Evolutionary conservation across 2,888 invertebrate genomes (phyloP).

Genomic region (Tolmerus cingulatus): DNA sequence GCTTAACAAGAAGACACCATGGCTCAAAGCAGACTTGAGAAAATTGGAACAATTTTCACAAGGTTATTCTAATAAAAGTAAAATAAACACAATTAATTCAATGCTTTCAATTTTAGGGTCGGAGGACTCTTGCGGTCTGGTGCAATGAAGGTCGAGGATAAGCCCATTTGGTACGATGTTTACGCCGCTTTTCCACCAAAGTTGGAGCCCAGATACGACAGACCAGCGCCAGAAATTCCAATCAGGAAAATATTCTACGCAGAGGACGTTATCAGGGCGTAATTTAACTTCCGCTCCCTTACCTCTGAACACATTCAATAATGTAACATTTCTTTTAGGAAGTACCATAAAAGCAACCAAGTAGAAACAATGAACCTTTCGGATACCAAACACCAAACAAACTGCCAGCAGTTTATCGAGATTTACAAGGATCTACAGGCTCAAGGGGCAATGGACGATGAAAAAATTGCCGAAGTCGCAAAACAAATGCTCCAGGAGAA

Average conservation of each 20-base stretch:
- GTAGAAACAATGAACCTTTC: conserved; percentile 67
- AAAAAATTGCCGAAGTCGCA: conserved; percentile 65
- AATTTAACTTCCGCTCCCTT: conserved; percentile 54
- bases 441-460: conserved; percentile 67
- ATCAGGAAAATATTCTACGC: conserved; percentile 79
- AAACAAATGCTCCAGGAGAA: conserved; percentile 59
- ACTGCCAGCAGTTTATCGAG: conserved; percentile 70
- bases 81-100: neutral
- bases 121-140: conserved; percentile 81
- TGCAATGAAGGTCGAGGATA: conserved; percentile 80
- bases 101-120: conserved; percentile 64
- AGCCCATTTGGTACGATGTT: conserved; percentile 92
- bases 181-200: conserved; percentile 91
- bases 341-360: conserved; percentile 71
- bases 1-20: conserved; percentile 58
- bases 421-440: conserved; percentile 69
- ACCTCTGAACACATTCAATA: neutral
- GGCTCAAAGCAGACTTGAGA: conserved; percentile 76
- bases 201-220: conserved; percentile 79
- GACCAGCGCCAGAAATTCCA: conserved; percentile 69
- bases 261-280: conserved; percentile 88
- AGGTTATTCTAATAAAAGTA: conserved; percentile 63
- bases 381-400: conserved; percentile 63
- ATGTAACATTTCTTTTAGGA: conserved; percentile 62
- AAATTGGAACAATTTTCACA: conserved; percentile 76